Evolutionary conservation across 2,113 vertebrate species (phyloP).

Genomic region (Tylochromis polylepis): DNA sequence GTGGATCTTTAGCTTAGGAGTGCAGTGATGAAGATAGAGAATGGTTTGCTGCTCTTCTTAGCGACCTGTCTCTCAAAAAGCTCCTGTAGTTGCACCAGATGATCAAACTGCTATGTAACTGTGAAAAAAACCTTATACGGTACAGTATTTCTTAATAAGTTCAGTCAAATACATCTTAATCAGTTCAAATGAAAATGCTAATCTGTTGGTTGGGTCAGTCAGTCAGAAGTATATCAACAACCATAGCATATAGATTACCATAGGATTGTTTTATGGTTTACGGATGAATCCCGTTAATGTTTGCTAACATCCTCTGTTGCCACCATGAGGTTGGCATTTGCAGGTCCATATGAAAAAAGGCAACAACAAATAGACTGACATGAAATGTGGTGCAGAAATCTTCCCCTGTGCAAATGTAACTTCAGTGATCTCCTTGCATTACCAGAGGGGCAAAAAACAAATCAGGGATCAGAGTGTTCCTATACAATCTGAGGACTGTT

Average conservation of each 20-base stretch:
- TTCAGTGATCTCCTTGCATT: neutral
- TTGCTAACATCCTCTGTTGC: neutral
- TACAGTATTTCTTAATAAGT: neutral
- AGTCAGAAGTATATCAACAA: neutral
- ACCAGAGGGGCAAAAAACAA: neutral
- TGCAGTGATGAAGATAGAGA: neutral
- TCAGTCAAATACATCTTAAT: neutral
- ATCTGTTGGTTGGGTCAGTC: neutral
- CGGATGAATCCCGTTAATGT: neutral
- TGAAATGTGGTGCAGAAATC: neutral
- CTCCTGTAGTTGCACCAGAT: slow-evolving; percentile 6
- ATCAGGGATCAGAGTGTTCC: neutral
- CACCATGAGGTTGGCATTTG: neutral
- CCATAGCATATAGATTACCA: neutral
- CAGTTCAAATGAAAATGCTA: neutral
- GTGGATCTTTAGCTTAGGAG: neutral
- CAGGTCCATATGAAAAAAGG: accelerated
- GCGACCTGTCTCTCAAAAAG: slow-evolving; percentile 5
- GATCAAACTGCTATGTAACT: neutral
- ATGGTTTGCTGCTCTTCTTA: slow-evolving; percentile 33
- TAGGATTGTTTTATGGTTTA: neutral
- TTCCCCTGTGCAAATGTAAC: neutral
- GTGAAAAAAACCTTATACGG: neutral
- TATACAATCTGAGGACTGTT: neutral
- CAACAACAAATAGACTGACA: neutral